phyloP scores from a whole-genome alignment of 1,140 invertebrate species.

The Ectropis grisescens region DNA sequence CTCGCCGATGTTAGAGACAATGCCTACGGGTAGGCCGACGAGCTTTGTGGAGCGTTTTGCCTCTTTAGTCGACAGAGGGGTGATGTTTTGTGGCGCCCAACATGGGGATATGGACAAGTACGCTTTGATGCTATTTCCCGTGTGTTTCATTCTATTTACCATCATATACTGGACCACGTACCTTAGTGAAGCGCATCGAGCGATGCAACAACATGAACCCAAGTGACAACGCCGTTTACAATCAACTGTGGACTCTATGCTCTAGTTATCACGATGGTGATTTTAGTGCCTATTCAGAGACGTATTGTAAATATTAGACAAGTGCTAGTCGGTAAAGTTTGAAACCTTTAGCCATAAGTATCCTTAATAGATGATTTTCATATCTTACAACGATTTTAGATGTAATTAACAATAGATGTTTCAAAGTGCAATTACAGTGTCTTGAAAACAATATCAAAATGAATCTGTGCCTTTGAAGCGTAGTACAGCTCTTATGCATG shows the following conservation, averaged over 20 bases:
- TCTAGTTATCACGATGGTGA: conserved; percentile 2
- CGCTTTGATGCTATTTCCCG: conserved; percentile 77
- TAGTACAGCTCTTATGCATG: neutral
- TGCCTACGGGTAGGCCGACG: conserved; percentile 35
- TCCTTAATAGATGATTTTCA: too few relatives aligned
- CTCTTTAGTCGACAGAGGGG: conserved; percentile 57
- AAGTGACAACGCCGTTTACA: conserved; percentile 18
- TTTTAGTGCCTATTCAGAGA: conserved; percentile 19
- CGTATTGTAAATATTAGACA: conserved; percentile 40
- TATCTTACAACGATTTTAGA: too few relatives aligned
- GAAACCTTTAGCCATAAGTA: too few relatives aligned
- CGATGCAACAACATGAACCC: conserved; percentile 26
- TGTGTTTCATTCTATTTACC: conserved; percentile 76
- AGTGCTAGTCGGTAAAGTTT: conserved; percentile 33
- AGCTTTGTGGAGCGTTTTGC: conserved; percentile 43
- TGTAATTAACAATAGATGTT: too few relatives aligned
- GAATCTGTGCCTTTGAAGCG: too few relatives aligned
- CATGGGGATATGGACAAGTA: conserved; percentile 71
- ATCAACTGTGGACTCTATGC: too few relatives aligned
- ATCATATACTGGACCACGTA: conserved; percentile 81
- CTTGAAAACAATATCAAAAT: too few relatives aligned
- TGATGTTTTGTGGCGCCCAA: conserved; percentile 72
- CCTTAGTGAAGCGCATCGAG: conserved; percentile 66
- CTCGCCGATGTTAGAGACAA: conserved; percentile 57
- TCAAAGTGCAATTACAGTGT: too few relatives aligned